phyloP scores from a whole-genome alignment of 2,797 vertebrate genomes.

The Naso thynnoides region DNA sequence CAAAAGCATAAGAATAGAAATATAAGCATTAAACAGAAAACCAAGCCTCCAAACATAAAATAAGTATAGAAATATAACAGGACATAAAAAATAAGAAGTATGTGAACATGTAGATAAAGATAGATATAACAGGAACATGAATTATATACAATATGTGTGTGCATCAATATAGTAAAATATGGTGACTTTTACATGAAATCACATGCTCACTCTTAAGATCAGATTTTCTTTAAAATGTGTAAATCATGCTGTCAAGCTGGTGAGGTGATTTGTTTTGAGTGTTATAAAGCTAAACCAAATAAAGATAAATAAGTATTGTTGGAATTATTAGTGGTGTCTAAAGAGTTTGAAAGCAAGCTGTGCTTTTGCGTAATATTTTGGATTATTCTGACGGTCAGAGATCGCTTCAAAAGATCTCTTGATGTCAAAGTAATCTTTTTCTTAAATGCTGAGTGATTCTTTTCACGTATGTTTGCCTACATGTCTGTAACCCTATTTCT shows the following conservation, averaged over 20 bases:
- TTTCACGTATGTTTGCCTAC: not conserved
- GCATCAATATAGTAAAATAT: no score
- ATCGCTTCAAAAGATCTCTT: not conserved
- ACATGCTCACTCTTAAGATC: no score
- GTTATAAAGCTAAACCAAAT: not conserved
- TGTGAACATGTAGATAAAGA: no score
- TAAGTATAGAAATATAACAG: no score
- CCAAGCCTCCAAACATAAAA: no score
- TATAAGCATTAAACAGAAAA: no score
- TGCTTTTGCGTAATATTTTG: not conserved
- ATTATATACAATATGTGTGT: no score
- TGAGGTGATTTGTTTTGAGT: not conserved
- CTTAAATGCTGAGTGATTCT: conserved; percentile 4
- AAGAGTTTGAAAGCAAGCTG: not conserved
- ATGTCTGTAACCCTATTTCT: not conserved
- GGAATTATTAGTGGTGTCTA: no score
- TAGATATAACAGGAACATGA: no score
- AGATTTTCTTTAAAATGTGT: not conserved
- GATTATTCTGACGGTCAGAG: not conserved
- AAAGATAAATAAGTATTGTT: not conserved
- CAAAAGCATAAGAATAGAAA: no score
- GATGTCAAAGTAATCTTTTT: not conserved
- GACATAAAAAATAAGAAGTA: no score
- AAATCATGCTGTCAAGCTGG: not conserved
- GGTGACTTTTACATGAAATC: not conserved